Evolutionary conservation across 2,888 invertebrate genomes (phyloP), one percentile per base, ranked within the genome.

Genomic region (Hemistola chrysoprasaria): DNA sequence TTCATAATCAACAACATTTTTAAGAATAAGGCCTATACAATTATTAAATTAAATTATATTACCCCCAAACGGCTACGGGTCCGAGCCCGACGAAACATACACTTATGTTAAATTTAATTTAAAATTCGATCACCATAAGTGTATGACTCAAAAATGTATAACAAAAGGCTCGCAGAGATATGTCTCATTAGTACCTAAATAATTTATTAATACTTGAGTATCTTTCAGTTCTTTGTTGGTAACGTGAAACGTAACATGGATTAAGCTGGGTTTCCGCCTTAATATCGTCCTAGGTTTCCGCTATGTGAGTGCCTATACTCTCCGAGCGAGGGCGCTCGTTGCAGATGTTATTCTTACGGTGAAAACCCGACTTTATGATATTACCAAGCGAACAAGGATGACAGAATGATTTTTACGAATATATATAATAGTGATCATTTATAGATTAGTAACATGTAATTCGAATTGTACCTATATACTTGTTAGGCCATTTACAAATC

Each of bases 1-100:
- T 63, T 71, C 75, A 75, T 74, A 74, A 72, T 39, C 69, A 82
- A 78, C 72, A 79, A 77, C 60, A 55, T 69, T 71, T 70, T 56
- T 48, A 71, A 43, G 63, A 67, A 47, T 74, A 78, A 79, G 76
- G 72, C 76, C 71, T 72, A 76, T 56, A 49, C 41, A 50, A 47
- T 58, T 65, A 55, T 55, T 50, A 54, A 55, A 27, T 23, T 43
- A 29, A 54, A 52, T 58, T 64, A 58, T 54, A 56, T 52, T 65
- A 67, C 59, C 61, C 56, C 59, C 56, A 56, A 57, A 48, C 44
- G n/a, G n/a, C n/a, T n/a, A n/a, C n/a, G n/a, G n/a, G n/a, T n/a
- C n/a, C 41, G 29, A 29, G 27, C 37, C 37, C 38, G 53, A 56
- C 54, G 55, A 58, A 54, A 58, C 47, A 52, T 46, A 47, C 49